These are phyloP conservation scores for Rhinogobio ventralis DNA, from an alignment of 2,797 vertebrate genomes.

Conservation along the genomic window DNA sequence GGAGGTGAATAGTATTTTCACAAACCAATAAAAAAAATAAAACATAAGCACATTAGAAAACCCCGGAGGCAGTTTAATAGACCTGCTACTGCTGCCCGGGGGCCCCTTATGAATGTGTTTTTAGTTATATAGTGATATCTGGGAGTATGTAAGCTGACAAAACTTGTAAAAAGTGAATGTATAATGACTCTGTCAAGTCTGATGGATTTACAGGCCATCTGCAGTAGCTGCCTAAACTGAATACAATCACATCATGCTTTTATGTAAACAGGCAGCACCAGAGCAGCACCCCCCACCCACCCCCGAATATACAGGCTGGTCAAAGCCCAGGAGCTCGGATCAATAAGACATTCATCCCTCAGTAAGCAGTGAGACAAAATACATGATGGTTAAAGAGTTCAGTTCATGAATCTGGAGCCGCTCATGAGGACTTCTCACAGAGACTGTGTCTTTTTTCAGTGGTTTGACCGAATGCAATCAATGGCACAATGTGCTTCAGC, in stretches of 20 bases:
- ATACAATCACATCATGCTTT: slow-evolving; percentile 73
- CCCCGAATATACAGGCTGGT: slow-evolving; percentile 52
- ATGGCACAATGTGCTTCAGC: slow-evolving; percentile 75
- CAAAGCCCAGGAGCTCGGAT: slow-evolving; percentile 62
- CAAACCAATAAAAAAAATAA: slow-evolving; percentile 48
- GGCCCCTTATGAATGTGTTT: slow-evolving; percentile 63
- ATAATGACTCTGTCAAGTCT: slow-evolving; percentile 83
- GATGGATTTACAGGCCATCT: slow-evolving; percentile 81
- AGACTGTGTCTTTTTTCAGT: slow-evolving; percentile 53
- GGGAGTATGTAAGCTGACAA: slow-evolving; percentile 71
- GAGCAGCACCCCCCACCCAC: slow-evolving; percentile 56
- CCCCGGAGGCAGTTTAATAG: slow-evolving; percentile 45
- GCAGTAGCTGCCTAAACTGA: slow-evolving; percentile 74
- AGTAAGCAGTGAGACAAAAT: slow-evolving; percentile 71
- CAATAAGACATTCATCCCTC: slow-evolving; percentile 75
- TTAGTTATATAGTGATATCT: slow-evolving; percentile 79
- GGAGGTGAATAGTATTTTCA: slow-evolving; percentile 39
- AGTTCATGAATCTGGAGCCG: slow-evolving; percentile 64
- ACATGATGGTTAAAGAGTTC: slow-evolving; percentile 71
- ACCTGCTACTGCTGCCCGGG: slow-evolving; percentile 37
- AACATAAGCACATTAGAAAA: slow-evolving; percentile 53
- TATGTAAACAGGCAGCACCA: slow-evolving; percentile 76
- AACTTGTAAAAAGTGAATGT: slow-evolving; percentile 73
- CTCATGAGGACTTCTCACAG: slow-evolving; percentile 59
- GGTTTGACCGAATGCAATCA: slow-evolving; percentile 72